Conservation (phyloP, 2,113 vertebrate species). For the Melozone crissalis region DNA sequence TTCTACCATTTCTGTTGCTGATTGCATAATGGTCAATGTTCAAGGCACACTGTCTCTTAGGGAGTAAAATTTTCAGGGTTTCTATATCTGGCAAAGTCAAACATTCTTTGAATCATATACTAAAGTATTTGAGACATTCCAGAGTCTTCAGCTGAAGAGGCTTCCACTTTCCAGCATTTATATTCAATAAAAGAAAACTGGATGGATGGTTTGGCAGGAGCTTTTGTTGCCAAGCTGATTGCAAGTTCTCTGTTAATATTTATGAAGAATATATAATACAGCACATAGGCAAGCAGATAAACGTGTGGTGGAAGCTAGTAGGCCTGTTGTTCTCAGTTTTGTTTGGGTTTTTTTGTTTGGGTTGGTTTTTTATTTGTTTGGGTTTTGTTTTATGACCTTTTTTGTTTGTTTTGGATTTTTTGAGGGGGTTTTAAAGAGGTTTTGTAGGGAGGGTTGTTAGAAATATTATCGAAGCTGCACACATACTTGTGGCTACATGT, state of each 20-base stretch:
- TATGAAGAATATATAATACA: not conserved
- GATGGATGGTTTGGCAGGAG: not conserved
- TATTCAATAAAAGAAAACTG: not conserved
- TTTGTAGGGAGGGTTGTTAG: not conserved
- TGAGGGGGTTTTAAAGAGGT: not conserved
- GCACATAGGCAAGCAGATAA: not conserved
- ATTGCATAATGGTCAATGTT: not conserved
- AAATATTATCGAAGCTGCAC: not conserved
- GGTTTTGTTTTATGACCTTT: not conserved
- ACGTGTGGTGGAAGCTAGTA: not conserved
- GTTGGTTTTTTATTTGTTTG: not conserved
- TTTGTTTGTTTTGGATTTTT: not conserved
- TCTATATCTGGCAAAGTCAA: not conserved
- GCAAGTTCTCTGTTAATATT: not conserved
- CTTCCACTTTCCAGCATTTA: not conserved
- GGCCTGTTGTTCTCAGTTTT: not conserved
- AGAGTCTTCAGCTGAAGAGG: not conserved
- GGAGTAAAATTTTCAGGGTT: not conserved
- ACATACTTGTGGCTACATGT: not conserved
- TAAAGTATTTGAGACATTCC: conserved; percentile 38
- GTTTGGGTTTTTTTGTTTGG: not conserved
- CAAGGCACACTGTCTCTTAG: not conserved
- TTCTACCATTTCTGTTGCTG: not conserved
- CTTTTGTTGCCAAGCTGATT: not conserved
- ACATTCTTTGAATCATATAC: not conserved